Evolutionary conservation across 2,888 invertebrate genomes (phyloP).

Genomic region (Limnephilus rhombicus): DNA sequence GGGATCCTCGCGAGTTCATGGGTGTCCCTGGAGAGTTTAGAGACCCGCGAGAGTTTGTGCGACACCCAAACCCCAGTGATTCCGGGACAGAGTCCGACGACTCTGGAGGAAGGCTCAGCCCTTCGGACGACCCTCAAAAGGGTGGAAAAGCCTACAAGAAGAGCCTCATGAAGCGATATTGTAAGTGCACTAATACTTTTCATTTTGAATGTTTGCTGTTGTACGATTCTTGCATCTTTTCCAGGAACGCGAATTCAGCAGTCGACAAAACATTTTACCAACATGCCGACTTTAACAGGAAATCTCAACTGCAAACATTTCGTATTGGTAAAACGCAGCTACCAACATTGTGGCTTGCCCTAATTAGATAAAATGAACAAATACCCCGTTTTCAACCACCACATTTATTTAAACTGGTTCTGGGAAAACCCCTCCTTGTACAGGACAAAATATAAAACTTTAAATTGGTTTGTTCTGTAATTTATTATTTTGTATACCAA

Average conservation of each 20-base stretch:
- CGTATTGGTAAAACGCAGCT: not conserved
- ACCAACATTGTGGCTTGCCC: not conserved
- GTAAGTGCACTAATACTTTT: constrained; percentile 81
- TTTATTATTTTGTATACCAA: not conserved
- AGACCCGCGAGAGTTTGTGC: constrained; percentile 69
- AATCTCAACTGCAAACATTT: not conserved
- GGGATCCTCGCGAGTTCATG: constrained; percentile 69
- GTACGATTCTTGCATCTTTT: not conserved
- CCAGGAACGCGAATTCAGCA: not conserved
- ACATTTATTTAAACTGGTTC: not conserved
- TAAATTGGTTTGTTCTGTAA: not conserved
- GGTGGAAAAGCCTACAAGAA: constrained; percentile 89
- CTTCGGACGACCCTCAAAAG: constrained; percentile 76
- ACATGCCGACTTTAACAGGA: not conserved
- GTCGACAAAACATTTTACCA: not conserved
- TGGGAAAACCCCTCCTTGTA: not conserved
- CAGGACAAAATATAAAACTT: not conserved
- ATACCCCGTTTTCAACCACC: not conserved
- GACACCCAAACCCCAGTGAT: constrained; percentile 76
- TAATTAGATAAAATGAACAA: not conserved
- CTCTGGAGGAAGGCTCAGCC: constrained; percentile 83
- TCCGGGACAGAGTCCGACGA: constrained; percentile 90
- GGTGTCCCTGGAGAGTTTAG: constrained; percentile 69
- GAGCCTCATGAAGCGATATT: constrained; percentile 94
- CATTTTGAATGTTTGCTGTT: constrained; percentile 19